A percentile compares a stretch with the other conserved stretches of the same genome.
Evolutionary conservation across 1,140 invertebrate genomes (phyloP).

Genomic region (Pseudomyrmex pallidus): DNA sequence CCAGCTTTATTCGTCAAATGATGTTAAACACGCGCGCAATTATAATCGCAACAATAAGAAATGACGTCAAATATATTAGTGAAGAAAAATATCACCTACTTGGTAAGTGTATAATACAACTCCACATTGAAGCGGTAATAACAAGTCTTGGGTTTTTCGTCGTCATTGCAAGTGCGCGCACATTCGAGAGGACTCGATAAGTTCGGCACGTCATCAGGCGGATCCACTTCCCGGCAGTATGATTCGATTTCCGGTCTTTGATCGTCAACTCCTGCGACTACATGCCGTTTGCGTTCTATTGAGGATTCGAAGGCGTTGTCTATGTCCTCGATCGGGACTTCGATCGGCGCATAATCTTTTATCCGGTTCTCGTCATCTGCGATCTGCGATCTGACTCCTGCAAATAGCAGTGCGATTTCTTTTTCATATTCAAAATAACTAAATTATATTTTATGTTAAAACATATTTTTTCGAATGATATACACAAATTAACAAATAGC

Average conservation of each 20-base stretch:
- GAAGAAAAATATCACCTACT: conserved; percentile 87
- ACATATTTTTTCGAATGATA: not conserved
- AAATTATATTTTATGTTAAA: too few species aligned
- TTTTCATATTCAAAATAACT: not conserved
- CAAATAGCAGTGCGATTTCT: not conserved
- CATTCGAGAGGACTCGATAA: conserved; percentile 93
- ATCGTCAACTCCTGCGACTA: not conserved
- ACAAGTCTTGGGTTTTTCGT: conserved; percentile 91
- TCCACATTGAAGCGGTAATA: conserved; percentile 95
- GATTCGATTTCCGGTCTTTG: not conserved
- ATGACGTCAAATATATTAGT: too few species aligned
- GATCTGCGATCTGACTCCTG: not conserved
- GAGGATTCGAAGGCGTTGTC: too few species aligned
- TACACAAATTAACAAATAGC: not conserved
- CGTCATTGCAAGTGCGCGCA: conserved; percentile 91
- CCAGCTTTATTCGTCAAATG: too few species aligned
- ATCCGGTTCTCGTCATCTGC: not conserved
- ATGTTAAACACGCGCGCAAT: too few species aligned
- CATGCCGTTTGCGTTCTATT: not conserved
- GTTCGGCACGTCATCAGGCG: conserved; percentile 82
- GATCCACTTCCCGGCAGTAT: conserved; percentile 81
- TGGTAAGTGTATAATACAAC: conserved; percentile 93
- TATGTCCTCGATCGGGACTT: not conserved
- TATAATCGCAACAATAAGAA: too few species aligned
- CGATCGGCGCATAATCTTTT: not conserved